Evolutionary conservation across 2,888 invertebrate genomes (phyloP).

Genomic region (Microplitis manilae): DNA sequence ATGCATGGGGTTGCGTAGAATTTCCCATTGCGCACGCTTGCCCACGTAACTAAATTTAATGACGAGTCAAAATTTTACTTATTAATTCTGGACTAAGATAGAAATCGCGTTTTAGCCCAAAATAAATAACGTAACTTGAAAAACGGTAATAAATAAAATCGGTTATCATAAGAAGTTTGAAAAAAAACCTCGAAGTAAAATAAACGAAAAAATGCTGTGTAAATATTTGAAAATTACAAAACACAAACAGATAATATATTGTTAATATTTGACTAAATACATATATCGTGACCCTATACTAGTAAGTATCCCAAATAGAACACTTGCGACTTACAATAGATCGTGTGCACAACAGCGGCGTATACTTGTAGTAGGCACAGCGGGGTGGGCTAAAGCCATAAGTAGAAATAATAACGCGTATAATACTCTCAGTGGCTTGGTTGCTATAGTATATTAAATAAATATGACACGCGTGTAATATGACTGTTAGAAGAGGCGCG

Average conservation of each 20-base stretch:
- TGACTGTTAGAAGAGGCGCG: slow-evolving; percentile 62
- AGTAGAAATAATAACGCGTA: slow-evolving; percentile 69
- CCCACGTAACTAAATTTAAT: too few species aligned
- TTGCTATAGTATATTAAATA: slow-evolving; percentile 65
- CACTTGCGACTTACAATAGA: slow-evolving; percentile 61
- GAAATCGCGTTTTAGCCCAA: too few species aligned
- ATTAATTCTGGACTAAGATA: too few species aligned
- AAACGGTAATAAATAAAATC: too few species aligned
- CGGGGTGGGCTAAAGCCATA: slow-evolving; percentile 55
- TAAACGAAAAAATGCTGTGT: too few species aligned
- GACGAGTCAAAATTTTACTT: too few species aligned
- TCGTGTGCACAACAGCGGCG: slow-evolving; percentile 37
- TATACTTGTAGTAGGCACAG: slow-evolving; percentile 35
- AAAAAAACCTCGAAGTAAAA: too few species aligned
- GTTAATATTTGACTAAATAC: neutral
- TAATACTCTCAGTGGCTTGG: slow-evolving; percentile 54
- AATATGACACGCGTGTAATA: slow-evolving; percentile 68
- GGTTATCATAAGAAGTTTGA: too few species aligned
- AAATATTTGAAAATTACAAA: neutral
- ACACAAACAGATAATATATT: slow-evolving; percentile 1
- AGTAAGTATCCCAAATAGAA: slow-evolving; percentile 61
- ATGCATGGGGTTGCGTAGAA: too few species aligned
- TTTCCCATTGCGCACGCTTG: too few species aligned
- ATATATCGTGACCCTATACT: slow-evolving; percentile 53
- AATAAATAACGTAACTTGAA: too few species aligned